These are phyloP conservation scores for Furcula furcula DNA, from an alignment of 2,888 invertebrate species.

Conservation along the genomic window DNA sequence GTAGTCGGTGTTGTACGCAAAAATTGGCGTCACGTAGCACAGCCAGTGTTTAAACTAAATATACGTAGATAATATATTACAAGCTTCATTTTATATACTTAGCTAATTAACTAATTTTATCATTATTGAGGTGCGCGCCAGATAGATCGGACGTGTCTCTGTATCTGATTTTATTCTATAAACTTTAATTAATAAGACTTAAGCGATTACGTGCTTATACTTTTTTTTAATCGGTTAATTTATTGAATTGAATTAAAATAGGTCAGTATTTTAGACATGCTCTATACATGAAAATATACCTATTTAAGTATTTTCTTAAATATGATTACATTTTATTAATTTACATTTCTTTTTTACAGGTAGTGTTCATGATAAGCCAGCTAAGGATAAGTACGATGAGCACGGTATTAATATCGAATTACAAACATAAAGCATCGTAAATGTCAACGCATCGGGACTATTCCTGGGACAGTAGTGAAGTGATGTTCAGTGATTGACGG, in stretches of 20 bases:
- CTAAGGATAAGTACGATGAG: conserved; percentile 54
- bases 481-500: conserved; percentile 28
- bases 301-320: background rate
- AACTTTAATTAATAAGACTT: background rate
- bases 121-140: conserved; percentile 2
- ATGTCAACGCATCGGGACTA: conserved; percentile 24
- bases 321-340: background rate
- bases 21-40: conserved; percentile 5
- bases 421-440: conserved; percentile 65
- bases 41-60: conserved; percentile 8
- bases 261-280: conserved; percentile 1
- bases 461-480: conserved; percentile 30
- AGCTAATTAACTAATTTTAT: conserved; percentile 1
- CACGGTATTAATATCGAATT: conserved; percentile 65
- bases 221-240: background rate
- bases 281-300: background rate
- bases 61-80: conserved; percentile 3
- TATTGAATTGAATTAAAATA: background rate
- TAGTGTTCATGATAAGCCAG: conserved; percentile 67
- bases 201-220: background rate
- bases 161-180: background rate
- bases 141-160: background rate
- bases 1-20: conserved; percentile 17
- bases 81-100: conserved; percentile 1
- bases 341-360: conserved; percentile 50